Percentiles rank a stretch among this genome's conserved stretches.
These are phyloP conservation scores for Pocillopora grandis DNA, from an alignment of 92 coral and sea anemone genomes.

Conservation along the genomic window DNA sequence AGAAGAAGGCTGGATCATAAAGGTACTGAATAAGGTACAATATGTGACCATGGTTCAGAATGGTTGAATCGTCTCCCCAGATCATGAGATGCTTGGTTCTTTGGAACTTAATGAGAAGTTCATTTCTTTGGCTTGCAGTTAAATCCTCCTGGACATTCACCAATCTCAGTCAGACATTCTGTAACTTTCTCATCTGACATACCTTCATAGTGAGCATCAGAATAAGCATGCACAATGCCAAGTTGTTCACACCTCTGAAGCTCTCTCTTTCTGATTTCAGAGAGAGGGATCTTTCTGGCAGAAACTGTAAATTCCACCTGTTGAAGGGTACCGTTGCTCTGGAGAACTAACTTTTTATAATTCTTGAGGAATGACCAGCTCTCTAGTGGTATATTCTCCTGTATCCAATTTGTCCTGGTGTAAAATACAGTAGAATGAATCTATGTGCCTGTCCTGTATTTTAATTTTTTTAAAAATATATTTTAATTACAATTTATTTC, in stretches of 20 bases:
- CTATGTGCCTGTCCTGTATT: background rate
- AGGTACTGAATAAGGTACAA: background rate
- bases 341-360: conserved; percentile 2
- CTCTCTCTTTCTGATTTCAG: conserved; percentile 16
- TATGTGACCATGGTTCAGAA: conserved; percentile 14
- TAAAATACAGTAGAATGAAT: background rate
- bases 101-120: conserved; percentile 10
- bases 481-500: background rate
- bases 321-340: conserved; percentile 19
- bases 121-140: background rate
- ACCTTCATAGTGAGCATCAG: background rate
- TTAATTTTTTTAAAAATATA: background rate
- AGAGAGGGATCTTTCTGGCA: conserved; percentile 20
- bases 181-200: background rate
- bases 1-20: conserved; percentile 21
- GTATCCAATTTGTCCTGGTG: background rate
- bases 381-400: background rate
- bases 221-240: background rate
- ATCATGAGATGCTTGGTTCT: conserved; percentile 30
- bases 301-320: conserved; percentile 13
- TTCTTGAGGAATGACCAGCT: conserved; percentile 1
- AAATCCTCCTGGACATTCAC: background rate
- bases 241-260: background rate
- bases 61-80: conserved; percentile 19
- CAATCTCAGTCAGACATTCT: background rate